These are phyloP conservation scores for Tachystola acroxantha DNA, from an alignment of 2,888 invertebrate genomes.

Conservation along the genomic window DNA sequence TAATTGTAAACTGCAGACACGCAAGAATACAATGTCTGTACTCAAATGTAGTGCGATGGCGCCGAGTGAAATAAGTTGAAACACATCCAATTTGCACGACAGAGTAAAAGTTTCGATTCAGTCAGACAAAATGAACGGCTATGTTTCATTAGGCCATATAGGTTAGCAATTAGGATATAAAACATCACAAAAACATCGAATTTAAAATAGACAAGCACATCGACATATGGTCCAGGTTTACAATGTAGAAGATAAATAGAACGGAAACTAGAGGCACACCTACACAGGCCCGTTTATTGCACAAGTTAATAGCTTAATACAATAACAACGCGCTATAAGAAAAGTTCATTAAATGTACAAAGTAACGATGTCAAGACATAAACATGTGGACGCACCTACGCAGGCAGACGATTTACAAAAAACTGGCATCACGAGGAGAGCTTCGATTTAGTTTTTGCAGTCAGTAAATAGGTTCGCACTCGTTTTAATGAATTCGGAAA, in stretches of 20 bases:
- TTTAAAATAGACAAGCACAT: constrained; percentile 30
- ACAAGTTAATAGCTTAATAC: constrained; percentile 41
- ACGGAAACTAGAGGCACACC: constrained; percentile 47
- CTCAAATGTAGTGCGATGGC: too few species aligned
- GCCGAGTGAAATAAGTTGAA: too few species aligned
- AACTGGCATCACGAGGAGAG: not conserved
- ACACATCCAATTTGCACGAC: too few species aligned
- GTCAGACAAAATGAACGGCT: too few species aligned
- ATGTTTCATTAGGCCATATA: too few species aligned
- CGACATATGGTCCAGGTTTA: constrained; percentile 35
- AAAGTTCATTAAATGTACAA: constrained; percentile 39
- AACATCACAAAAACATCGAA: not conserved
- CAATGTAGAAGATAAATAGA: constrained; percentile 40
- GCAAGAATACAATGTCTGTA: too few species aligned
- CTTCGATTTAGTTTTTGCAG: not conserved
- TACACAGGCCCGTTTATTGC: constrained; percentile 36
- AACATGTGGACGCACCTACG: constrained; percentile 26
- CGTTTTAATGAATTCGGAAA: too few species aligned
- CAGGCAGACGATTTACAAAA: constrained; percentile 4
- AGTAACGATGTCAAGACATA: constrained; percentile 34
- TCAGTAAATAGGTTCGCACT: not conserved
- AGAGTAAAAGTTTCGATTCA: too few species aligned
- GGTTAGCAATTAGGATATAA: too few species aligned
- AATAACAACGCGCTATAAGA: constrained; percentile 27
- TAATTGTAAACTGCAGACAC: too few species aligned